phyloP scores from a whole-genome alignment of 1,140 invertebrate genomes.

The Diachasmimorpha longicaudata region DNA sequence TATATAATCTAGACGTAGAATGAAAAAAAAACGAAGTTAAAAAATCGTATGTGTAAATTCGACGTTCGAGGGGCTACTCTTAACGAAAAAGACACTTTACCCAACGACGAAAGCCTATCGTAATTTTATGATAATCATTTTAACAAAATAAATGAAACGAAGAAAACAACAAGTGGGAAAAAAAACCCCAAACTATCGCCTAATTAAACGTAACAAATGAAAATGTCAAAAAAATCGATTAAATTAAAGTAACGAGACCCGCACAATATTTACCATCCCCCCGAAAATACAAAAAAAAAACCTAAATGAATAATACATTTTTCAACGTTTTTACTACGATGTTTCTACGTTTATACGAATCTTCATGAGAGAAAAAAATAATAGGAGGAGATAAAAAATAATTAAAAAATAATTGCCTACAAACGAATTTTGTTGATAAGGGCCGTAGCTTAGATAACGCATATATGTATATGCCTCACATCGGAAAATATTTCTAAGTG shows the following conservation, averaged over 20 bases:
- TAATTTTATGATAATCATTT: constrained; percentile 48
- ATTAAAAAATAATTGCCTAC: constrained; percentile 30
- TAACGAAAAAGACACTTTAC: constrained; percentile 1
- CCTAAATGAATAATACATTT: constrained; percentile 46
- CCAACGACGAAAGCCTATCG: constrained; percentile 19
- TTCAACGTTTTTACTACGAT: constrained; percentile 53
- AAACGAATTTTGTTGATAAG: constrained; percentile 45
- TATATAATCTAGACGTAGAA: constrained; percentile 56
- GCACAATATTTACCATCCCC: constrained; percentile 40
- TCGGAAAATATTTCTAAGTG: constrained; percentile 48
- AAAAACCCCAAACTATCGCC: constrained; percentile 38
- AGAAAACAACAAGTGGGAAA: not conserved
- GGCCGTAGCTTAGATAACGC: constrained; percentile 52
- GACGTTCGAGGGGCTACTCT: constrained; percentile 48
- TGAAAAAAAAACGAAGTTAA: constrained; percentile 26
- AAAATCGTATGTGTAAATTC: constrained; percentile 55
- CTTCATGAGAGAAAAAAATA: constrained; percentile 37
- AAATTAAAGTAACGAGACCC: constrained; percentile 33
- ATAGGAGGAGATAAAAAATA: constrained; percentile 31
- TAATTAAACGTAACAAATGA: constrained; percentile 42
- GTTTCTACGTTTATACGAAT: constrained; percentile 61
- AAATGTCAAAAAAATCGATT: not conserved
- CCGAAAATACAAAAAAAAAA: constrained; percentile 29
- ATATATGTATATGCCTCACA: constrained; percentile 47
- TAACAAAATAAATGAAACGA: constrained; percentile 17